Percentiles rank a stretch among this genome's conserved stretches.
Conservation (phyloP, 1,140 invertebrate species). For the Tigriopus japonicus region DNA sequence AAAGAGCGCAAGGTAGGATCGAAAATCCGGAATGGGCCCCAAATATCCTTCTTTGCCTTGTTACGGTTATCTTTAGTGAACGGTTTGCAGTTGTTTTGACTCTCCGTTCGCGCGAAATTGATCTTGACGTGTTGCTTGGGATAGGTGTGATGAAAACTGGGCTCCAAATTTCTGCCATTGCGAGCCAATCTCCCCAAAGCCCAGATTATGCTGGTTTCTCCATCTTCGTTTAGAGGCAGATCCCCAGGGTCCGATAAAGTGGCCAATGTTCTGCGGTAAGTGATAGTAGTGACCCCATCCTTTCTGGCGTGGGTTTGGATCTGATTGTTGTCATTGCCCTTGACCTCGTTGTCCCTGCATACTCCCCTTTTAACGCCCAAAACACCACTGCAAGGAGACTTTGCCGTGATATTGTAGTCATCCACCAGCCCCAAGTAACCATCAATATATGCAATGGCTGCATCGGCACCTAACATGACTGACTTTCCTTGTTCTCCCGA, state of each 20-base stretch:
- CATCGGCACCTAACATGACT: conserved; percentile 68
- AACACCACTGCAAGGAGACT: conserved; percentile 63
- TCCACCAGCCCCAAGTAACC: conserved; percentile 44
- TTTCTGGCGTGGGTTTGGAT: conserved; percentile 26
- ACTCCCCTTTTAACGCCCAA: conserved; percentile 64
- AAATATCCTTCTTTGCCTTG: conserved; percentile 14
- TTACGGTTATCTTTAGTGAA: not conserved
- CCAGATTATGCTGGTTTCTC: conserved; percentile 53
- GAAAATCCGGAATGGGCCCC: conserved; percentile 16
- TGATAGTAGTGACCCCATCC: conserved; percentile 54
- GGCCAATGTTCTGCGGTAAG: conserved; percentile 45
- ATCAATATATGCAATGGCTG: conserved; percentile 53
- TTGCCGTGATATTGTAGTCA: conserved; percentile 68
- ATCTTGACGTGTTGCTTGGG: conserved; percentile 45
- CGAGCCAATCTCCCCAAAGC: conserved; percentile 50
- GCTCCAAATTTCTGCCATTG: conserved; percentile 30
- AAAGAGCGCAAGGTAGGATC: conserved; percentile 17
- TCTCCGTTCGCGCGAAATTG: conserved; percentile 36
- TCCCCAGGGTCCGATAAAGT: conserved; percentile 50
- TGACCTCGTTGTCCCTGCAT: conserved; percentile 54
- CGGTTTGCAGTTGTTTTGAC: not conserved
- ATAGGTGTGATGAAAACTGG: conserved; percentile 61
- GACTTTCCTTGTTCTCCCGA: conserved; percentile 28
- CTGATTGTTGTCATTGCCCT: conserved; percentile 40
- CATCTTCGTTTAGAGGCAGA: conserved; percentile 45